Evolutionary conservation across 1,140 invertebrate species (phyloP).

Genomic region (Brachionus sp.): DNA sequence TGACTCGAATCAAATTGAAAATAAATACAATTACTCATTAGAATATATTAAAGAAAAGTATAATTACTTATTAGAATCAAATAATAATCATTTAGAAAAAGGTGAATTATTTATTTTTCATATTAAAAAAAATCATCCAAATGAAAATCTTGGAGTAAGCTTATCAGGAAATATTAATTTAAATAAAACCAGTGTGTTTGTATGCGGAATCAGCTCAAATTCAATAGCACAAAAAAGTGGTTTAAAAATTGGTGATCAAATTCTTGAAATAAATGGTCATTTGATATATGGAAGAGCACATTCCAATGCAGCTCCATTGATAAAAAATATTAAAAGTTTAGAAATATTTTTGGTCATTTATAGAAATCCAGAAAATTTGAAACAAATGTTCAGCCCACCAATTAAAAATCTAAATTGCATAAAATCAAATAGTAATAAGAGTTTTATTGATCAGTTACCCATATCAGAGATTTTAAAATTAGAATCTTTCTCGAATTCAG

Average conservation of each 20-base stretch:
- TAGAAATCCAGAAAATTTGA: background rate
- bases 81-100: constrained; percentile 66
- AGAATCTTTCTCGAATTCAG: background rate
- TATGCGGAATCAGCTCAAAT: constrained; percentile 86
- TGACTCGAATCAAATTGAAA: constrained; percentile 51
- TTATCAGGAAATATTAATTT: constrained; percentile 89
- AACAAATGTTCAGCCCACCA: constrained; percentile 15
- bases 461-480: too few species aligned
- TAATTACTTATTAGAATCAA: background rate
- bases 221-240: constrained; percentile 73
- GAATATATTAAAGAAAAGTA: constrained; percentile 31
- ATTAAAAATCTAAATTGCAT: background rate
- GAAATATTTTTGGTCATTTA: constrained; percentile 69
- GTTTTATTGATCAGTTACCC: background rate
- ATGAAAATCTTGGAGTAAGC: constrained; percentile 75
- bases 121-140: constrained; percentile 11
- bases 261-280: constrained; percentile 90
- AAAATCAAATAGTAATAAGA: background rate
- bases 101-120: constrained; percentile 33
- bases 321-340: constrained; percentile 78
- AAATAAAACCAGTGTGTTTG: constrained; percentile 89
- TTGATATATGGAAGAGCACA: constrained; percentile 90
- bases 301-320: constrained; percentile 88
- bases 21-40: constrained; percentile 1
- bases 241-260: constrained; percentile 83